These are phyloP conservation scores for Euproctis similis DNA, from an alignment of 2,888 invertebrate genomes.

Conservation along the genomic window DNA sequence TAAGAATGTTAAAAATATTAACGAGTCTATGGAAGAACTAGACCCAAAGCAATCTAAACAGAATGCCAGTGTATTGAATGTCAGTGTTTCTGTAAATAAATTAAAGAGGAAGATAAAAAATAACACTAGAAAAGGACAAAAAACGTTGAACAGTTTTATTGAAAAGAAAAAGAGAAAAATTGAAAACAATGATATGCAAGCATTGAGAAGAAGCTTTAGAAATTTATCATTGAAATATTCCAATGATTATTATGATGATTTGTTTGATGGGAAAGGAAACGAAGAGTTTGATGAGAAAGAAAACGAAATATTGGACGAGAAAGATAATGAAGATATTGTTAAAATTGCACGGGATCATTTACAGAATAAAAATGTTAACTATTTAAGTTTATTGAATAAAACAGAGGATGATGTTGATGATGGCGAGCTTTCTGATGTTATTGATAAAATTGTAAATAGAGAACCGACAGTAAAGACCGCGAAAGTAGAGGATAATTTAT, in stretches of 20 bases:
- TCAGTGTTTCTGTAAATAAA: constrained; percentile 54
- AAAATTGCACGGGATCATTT: too few relatives aligned
- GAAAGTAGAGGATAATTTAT: constrained; percentile 47
- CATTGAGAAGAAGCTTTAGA: constrained; percentile 35
- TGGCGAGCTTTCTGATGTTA: constrained; percentile 51
- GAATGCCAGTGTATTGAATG: constrained; percentile 44
- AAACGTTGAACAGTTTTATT: constrained; percentile 58
- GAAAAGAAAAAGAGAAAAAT: constrained; percentile 45
- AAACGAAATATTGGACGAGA: background rate
- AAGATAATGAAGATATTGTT: too few relatives aligned
- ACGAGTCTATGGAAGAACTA: constrained; percentile 37
- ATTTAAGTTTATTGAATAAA: constrained; percentile 39
- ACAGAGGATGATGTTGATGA: constrained; percentile 33
- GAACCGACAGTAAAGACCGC: constrained; percentile 41
- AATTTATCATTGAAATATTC: constrained; percentile 29
- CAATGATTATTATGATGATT: constrained; percentile 8
- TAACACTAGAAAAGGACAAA: constrained; percentile 41
- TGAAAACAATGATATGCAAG: constrained; percentile 27
- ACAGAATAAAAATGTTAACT: constrained; percentile 13
- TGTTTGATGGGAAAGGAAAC: constrained; percentile 24
- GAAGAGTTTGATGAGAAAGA: background rate
- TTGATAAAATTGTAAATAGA: constrained; percentile 52
- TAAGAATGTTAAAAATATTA: constrained; percentile 15
- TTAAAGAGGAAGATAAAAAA: constrained; percentile 57
- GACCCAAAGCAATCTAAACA: constrained; percentile 27